Evolutionary conservation across 1,140 invertebrate species (phyloP), one percentile per base, ranked within the genome.

Genomic region (Drosophila pachea): DNA sequence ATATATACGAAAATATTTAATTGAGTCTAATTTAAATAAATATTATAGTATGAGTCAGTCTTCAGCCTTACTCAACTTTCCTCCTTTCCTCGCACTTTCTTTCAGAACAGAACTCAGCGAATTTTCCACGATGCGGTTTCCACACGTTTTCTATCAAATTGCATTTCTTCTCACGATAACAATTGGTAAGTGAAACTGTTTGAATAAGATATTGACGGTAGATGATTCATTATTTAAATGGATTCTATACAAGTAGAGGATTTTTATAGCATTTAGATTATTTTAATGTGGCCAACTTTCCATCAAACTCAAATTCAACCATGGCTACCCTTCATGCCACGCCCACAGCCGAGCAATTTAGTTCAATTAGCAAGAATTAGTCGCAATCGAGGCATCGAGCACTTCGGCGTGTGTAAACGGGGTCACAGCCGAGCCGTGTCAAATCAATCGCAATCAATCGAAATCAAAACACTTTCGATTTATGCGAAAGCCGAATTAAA

Each of bases 111-210:
- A 36, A 9, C 29, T 7, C 4, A 29, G 42, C 33, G 5, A 54
- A 29, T 42, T 38, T 42, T 58, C 65, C 71, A 29, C 43, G 3
- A 83, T 83, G 78, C 53, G 68, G 75, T 67, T 84, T 75, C 59
- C 53, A 52, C 79, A 66, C 8, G 58, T 53, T 45, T 50, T 38
- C 2, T 70, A 65, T 40, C 58, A 67, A 54, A 35, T 48, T 16
- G 62, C 62, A 4, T 59, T 84, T 7, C 14, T 84, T 6, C 45
- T 83, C 11, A 50, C 54, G 11, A 38, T 76, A 53, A 45, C 47
- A 53, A 48, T 70, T 8, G 78, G 78, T 83, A 84, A 83, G 78
- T 78, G 7, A 38, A 8, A 8, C 4, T 8, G n/a, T 38, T 38
- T 38, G 8, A n/a, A 40, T n/a, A 40, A 40, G 0, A 40, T 40